Base-by-base conservation (phyloP, 2,888 invertebrate species). In the Ceramica pisi region DNA sequence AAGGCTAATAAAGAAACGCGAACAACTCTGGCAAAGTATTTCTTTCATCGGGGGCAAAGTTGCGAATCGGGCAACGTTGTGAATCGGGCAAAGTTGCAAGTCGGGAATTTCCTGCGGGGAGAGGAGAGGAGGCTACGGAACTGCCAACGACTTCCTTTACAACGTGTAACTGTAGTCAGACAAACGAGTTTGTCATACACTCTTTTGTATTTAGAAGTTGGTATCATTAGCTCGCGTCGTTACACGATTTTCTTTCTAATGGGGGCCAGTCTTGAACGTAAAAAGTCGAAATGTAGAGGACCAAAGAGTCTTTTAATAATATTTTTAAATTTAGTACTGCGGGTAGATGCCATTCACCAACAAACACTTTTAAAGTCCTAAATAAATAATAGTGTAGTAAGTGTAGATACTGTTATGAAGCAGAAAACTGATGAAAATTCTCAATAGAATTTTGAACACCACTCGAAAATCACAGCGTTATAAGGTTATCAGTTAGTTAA, bases 141-240 rank as follows among this genome's bases (percentile, higher is more conserved):
- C 90, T 87, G 86, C 86, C 86, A 90, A 92, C 92, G 90, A 92
- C 94, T 94, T 94, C 94, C 93, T 89, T 85, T 87, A 79, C 84
- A 85, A 76, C 75, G 64, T 89, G 87, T 86, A 83, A 87, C 86
- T 89, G 86, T 81, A 81, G 81, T 81, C 85, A 86, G 81, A 89
- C 87, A 86, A 86, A 87, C 86, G 81, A 82, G 78, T 82, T 80
- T 83, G 73, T 75, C 80, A 77, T 74, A 62, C 71, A 75, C 50
- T 80, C 63, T 78, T 82, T 84, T 78, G 48, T 64, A 71, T 23
- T 46, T 12, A 38, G 31, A 23, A 48, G 31, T 80, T 66, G 56
- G 55, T 78, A 26, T 61, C 10, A 23, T 71, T 72, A 51, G 38
- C 5, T 23, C 26, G 35, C 38, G 50, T 70, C 46, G 50, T 69